Evolutionary conservation across 2,888 invertebrate species (phyloP).

Genomic region (Antheraea yamamai): DNA sequence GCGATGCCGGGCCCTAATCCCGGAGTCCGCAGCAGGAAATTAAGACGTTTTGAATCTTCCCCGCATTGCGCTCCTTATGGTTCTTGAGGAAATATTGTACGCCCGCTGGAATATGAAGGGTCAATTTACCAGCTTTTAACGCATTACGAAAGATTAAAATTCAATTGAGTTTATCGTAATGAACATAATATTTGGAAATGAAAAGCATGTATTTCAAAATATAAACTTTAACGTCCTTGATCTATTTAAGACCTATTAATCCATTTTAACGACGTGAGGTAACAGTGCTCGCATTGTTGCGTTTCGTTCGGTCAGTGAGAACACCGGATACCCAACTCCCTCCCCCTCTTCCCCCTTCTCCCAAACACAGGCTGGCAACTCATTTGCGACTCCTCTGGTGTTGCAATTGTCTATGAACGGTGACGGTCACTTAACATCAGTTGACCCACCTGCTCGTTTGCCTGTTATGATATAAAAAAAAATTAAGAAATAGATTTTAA

Average conservation of each 20-base stretch:
- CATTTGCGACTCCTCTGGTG: no score
- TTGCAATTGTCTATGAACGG: no score
- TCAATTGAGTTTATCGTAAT: slow-evolving; percentile 16
- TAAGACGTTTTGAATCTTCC: slow-evolving; percentile 58
- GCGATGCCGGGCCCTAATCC: slow-evolving; percentile 58
- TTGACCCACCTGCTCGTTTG: no score
- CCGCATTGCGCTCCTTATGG: slow-evolving; percentile 17
- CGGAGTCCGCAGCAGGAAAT: slow-evolving; percentile 61
- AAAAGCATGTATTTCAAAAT: not conserved
- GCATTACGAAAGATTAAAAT: slow-evolving; percentile 21
- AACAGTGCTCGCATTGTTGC: no score
- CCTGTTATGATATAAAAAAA: no score
- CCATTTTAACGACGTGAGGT: no score
- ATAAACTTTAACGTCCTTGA: not conserved
- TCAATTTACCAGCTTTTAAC: slow-evolving; percentile 17
- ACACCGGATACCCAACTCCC: no score
- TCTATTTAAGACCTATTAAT: not conserved
- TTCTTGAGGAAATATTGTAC: slow-evolving; percentile 10
- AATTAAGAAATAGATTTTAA: not conserved
- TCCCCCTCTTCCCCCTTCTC: no score
- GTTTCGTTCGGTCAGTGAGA: no score
- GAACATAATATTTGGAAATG: not conserved
- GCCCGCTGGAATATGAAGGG: slow-evolving; percentile 19
- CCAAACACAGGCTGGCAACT: no score
- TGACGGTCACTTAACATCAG: no score